Evolutionary conservation across 2,797 vertebrate species (phyloP).

Genomic region (Austrolebias charrua): DNA sequence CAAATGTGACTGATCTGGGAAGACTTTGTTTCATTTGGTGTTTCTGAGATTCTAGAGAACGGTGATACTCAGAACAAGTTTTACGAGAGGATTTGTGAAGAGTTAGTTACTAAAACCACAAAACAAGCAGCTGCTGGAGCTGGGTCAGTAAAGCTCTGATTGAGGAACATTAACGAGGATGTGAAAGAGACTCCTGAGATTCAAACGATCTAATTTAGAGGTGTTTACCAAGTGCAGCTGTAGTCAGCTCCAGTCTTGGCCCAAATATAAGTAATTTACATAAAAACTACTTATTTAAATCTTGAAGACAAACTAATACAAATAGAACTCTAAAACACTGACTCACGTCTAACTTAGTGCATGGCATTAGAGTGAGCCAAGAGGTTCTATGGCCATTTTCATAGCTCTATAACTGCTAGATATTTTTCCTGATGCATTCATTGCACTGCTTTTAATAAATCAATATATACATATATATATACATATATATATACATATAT

Average conservation of each 20-base stretch:
- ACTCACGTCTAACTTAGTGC: not conserved
- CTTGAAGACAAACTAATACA: not conserved
- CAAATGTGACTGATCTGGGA: not conserved
- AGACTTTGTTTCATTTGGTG: not conserved
- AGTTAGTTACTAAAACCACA: conserved; percentile 14
- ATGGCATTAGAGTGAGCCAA: not conserved
- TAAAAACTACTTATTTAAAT: not conserved
- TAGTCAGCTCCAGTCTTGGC: not conserved
- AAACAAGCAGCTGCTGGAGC: not conserved
- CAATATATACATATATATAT: too few species aligned
- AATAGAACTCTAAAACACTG: not conserved
- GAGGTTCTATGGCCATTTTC: conserved; percentile 13
- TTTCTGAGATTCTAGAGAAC: conserved; percentile 1
- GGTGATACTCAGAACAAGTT: conserved; percentile 15
- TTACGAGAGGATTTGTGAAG: conserved; percentile 6
- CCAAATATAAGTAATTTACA: not conserved
- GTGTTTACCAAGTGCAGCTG: not conserved
- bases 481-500: too few species aligned
- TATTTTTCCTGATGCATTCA: conserved; percentile 4
- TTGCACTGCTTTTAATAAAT: conserved; percentile 2
- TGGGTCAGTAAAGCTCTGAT: conserved; percentile 19
- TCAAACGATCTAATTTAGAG: not conserved
- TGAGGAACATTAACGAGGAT: conserved; percentile 14
- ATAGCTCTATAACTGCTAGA: conserved; percentile 8
- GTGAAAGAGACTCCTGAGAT: conserved; percentile 14